These are phyloP conservation scores for Halcyon badia DNA, from an alignment of 2,797 vertebrate genomes.

Conservation along the genomic window DNA sequence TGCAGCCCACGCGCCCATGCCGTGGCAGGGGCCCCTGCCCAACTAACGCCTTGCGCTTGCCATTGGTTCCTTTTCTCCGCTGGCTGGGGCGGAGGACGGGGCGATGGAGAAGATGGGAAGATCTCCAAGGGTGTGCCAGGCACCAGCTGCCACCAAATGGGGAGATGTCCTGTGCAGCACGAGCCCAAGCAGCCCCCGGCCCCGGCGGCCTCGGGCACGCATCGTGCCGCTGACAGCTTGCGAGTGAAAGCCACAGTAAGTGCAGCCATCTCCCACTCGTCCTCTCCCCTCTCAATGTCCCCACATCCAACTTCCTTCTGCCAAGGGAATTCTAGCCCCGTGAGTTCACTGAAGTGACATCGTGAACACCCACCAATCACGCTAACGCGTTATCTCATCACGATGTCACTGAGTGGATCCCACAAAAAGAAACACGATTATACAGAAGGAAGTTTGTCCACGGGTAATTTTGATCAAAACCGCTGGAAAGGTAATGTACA, in stretches of 20 bases:
- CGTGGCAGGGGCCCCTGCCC: rapidly evolving
- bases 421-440: not conserved
- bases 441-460: not conserved
- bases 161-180: rapidly evolving
- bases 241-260: not conserved
- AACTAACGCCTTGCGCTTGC: rapidly evolving
- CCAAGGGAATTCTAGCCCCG: not conserved
- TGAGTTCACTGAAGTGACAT: not conserved
- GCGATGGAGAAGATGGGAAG: not conserved
- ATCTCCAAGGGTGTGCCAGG: not conserved
- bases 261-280: not conserved
- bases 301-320: not conserved
- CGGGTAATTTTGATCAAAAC: not conserved
- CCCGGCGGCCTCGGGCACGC: rapidly evolving
- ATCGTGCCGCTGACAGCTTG: not conserved
- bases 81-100: not conserved
- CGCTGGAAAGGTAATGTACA: not conserved
- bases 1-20: not conserved
- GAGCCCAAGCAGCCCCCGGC: not conserved
- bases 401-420: not conserved
- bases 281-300: not conserved
- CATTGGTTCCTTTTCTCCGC: not conserved
- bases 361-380: rapidly evolving
- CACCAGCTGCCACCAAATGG: rapidly evolving
- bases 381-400: not conserved